Base-by-base conservation (phyloP, 2,797 vertebrate species). In the Buceros bicornis region DNA sequence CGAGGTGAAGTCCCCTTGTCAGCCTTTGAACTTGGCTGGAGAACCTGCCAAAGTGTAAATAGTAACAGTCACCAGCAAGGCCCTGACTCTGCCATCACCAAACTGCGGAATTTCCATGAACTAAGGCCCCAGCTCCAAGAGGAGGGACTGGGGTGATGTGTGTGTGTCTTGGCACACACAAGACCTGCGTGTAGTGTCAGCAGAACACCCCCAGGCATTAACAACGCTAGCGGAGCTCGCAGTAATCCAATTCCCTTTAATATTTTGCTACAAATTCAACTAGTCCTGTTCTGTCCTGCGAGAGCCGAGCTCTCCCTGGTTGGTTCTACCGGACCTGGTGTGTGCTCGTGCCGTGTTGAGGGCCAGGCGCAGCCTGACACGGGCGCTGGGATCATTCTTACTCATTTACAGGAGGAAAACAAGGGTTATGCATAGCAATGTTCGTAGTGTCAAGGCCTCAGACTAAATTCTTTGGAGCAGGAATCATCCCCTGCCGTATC, bases 61-160 rank as follows among this genome's bases (percentile, higher is more conserved):
- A 95, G 95, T 94, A 94, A 95, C 96, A 70, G 94, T 93, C 93
- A 43, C 93, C 87, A 94, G 73, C 2, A 53, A 94, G 90, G 77
- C 74, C 74, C 74, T 92, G 81, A 87, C 84, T 95, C 91, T 90
- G 92, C 90, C 91, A 83, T 70, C 94, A 89, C 77, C 31, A 6
- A 89, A 50, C 43, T 92, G 89, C 86, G 5, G 3, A 60, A 72
- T 86, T 96, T 95, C 95, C 92, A 93, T 93, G 78, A 94, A 70
- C 57, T 93, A 89, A 95, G 83, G 66, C 13, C 54, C 47, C 56
- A 69, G 54, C 65, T 83, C 54, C 50, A 60, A 67, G 79, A 67
- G 42, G 60, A 78, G 67, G 56, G 73, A 87, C 31, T 42, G 51
- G 66, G 50, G 53, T 42, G 73, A 74, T 9, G 76, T 24, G 13